These are phyloP conservation scores for Pelecanoides urinatrix DNA, from an alignment of 2,113 vertebrate genomes.

Conservation along the genomic window DNA sequence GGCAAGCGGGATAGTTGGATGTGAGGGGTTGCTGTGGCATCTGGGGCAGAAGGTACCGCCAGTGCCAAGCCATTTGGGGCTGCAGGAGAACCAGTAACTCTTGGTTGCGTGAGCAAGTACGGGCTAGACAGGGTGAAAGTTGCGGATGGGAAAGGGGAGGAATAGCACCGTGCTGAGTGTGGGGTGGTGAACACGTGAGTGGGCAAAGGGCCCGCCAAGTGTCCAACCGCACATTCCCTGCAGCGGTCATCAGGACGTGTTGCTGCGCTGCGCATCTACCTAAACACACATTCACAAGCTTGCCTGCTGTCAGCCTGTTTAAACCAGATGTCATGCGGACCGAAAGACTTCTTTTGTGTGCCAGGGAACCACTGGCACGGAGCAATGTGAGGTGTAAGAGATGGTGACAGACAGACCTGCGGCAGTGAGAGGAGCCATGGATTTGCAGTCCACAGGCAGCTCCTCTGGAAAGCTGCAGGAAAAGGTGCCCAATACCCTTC, in stretches of 20 bases:
- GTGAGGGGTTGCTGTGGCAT: neutral
- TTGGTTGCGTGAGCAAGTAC: neutral
- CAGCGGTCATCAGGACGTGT: neutral
- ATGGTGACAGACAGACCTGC: neutral
- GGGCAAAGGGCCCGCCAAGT: accelerated
- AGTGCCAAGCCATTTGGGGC: neutral
- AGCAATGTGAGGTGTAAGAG: neutral
- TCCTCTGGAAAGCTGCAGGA: neutral
- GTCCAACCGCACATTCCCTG: neutral
- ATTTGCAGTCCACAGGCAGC: neutral
- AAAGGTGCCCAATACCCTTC: neutral
- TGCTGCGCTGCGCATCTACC: neutral
- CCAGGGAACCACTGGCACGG: neutral
- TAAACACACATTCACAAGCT: neutral
- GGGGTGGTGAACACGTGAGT: neutral
- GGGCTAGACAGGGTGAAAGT: neutral
- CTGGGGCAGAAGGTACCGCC: neutral
- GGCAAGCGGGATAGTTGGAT: neutral
- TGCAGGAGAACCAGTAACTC: neutral
- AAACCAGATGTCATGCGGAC: neutral
- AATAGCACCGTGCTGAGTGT: neutral
- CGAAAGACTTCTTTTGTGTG: neutral
- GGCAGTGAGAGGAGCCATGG: neutral
- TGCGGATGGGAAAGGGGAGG: neutral
- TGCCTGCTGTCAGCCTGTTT: neutral